phyloP scores from a whole-genome alignment of 2,113 vertebrate species.

The Bujurquina vittata region DNA sequence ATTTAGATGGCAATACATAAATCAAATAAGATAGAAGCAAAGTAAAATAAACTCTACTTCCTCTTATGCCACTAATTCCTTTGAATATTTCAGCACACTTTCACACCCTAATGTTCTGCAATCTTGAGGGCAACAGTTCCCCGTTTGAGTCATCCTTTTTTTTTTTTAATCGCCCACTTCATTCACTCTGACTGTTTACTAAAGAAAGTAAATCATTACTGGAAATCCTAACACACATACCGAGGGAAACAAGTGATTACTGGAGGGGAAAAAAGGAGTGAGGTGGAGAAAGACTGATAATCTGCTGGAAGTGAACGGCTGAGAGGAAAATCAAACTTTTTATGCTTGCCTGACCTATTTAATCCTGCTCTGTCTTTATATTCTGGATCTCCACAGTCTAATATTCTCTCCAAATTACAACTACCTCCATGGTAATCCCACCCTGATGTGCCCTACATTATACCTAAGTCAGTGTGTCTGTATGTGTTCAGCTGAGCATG shows the following conservation, averaged over 20 bases:
- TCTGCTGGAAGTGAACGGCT: conserved; percentile 29
- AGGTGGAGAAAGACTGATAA: conserved; percentile 14
- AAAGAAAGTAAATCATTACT: not conserved
- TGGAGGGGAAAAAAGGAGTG: not conserved
- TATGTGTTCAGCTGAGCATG: not conserved
- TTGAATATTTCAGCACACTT: not conserved
- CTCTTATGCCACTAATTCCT: not conserved
- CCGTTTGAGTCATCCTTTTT: not conserved
- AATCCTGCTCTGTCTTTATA: conserved; percentile 64
- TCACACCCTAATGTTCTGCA: not conserved
- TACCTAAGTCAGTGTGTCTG: conserved; percentile 6
- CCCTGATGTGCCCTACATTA: conserved; percentile 56
- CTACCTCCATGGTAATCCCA: conserved; percentile 74
- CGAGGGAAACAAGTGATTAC: not conserved
- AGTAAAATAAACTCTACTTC: not conserved
- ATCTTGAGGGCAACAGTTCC: not conserved
- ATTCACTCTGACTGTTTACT: not conserved
- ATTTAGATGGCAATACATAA: not conserved
- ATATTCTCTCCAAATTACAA: conserved; percentile 71
- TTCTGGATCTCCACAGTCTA: conserved; percentile 52
- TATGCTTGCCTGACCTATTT: conserved; percentile 41
- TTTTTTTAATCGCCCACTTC: too few species aligned
- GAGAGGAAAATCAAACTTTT: conserved; percentile 27
- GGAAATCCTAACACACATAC: not conserved
- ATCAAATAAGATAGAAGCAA: not conserved